Conservation (phyloP, 2,797 vertebrate species). For the Gymnoscopelus microlampas region DNA sequence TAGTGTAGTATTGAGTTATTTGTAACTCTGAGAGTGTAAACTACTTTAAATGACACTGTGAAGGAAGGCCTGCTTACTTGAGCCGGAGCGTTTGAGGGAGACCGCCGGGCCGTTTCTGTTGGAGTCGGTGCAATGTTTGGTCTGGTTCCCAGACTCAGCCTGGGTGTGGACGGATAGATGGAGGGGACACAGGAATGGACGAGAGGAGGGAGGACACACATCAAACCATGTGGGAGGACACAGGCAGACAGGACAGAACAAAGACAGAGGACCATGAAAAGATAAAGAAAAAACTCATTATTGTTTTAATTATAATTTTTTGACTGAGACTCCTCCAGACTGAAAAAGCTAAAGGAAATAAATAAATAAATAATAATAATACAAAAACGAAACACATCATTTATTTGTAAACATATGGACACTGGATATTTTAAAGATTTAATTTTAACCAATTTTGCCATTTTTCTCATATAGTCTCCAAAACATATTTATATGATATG, state of each 20-base stretch:
- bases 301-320: background rate
- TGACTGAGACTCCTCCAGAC: too few relatives aligned
- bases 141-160: slow-evolving; percentile 78
- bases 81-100: slow-evolving; percentile 89
- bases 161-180: slow-evolving; percentile 76
- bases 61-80: slow-evolving; percentile 80
- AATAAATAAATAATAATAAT: too few relatives aligned
- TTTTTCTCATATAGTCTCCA: too few relatives aligned
- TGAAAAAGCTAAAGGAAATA: too few relatives aligned
- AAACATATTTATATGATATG: too few relatives aligned
- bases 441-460: too few relatives aligned
- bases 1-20: too few relatives aligned
- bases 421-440: too few relatives aligned
- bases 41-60: background rate
- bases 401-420: too few relatives aligned
- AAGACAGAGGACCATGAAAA: background rate
- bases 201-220: background rate
- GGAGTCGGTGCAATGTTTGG: slow-evolving; percentile 88
- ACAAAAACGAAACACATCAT: too few relatives aligned
- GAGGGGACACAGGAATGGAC: slow-evolving; percentile 10
- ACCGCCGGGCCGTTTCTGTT: slow-evolving; percentile 84
- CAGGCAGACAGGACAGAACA: slow-evolving; percentile 16
- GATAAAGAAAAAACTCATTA: slow-evolving; percentile 11
- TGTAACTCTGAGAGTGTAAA: too few relatives aligned
- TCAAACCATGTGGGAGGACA: background rate